Base-by-base conservation (phyloP, 2,113 vertebrate species). In the Panthera leo region DNA sequence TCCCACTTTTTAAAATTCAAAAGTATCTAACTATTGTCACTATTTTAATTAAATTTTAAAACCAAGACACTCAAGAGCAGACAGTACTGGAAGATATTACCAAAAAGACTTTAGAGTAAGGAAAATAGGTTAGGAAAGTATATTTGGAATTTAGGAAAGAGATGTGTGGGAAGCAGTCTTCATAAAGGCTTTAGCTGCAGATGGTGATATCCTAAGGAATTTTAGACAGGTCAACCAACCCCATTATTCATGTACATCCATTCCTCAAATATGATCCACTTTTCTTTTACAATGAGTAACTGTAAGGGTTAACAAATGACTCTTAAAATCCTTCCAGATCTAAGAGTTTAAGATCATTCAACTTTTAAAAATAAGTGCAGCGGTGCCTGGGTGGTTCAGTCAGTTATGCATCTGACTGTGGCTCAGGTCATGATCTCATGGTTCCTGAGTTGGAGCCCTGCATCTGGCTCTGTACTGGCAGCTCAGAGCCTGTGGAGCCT, bases 31-130 rank as follows among this genome's bases (percentile, higher is more conserved):
- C 51, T 75, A 85, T 34, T 85, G 23, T 18, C 55, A 45, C 61
- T 96, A 79, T 67, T 88, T 91, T 71, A 67, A 95, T 67, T 94
- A 58, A 34, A 90, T 76, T 85, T 94, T 91, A 93, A 91, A 95
- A 80, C 51, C 29, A 95, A 89, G 42, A 34, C 8, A 92, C 13
- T 94, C 67, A 90, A 94, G 73, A 95, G 34, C 63, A 95, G 8
- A 58, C 1, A 34, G 9, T 36, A 94, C 7, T 71, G 3, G 21
- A 36, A 67, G 23, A 61, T 90, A 55, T n/a, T n/a, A 25, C 4
- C 5, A 91, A 75, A 67, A 79, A 67, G 12, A 55, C 55, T 94
- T 80, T 48, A 87, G 11, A 88, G 45, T 73, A 89, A 84, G 25
- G 21, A 93, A 94, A 82, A 95, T 0, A 80, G 53, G 29, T 90